Base-by-base conservation (phyloP, 2,113 vertebrate genomes). In the Electrona antarctica region DNA sequence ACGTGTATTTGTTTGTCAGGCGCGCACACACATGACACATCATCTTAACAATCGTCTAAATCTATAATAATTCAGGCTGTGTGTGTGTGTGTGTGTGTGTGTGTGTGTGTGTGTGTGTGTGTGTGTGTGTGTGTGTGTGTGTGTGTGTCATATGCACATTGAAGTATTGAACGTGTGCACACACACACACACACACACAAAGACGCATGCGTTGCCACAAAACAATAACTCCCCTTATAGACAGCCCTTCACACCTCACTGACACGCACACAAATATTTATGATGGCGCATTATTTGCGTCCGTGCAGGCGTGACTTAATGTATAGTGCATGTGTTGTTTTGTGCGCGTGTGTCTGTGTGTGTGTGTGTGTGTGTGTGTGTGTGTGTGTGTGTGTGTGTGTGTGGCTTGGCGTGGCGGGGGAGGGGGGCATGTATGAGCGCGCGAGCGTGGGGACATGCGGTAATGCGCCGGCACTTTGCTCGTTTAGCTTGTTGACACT, bases 401-500 rank as follows among this genome's bases (percentile, higher is more conserved):
- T 33, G 29, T 33, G n/a, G n/a, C n/a, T n/a, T n/a, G 21, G 66
- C n/a, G n/a, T 13, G 33, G 33, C 33, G 3, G 33, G 33, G 33
- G 33, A 6, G 33, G 33, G 33, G 33, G 41, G 57, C 33, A 48
- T 74, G 56, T 79, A 54, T 60, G 60, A 41, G 33, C 33, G 33
- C 5, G 33, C 1, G 33, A 29, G 51, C 21, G 51, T 62, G 56
- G 79, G 71, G 65, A 78, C 81, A 78, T 65, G 88, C 29, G 8
- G 68, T 91, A 92, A 91, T 88, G 87, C 86, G 71, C 81, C 83
- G 87, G 85, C 89, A 79, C 85, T 89, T 41, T 73, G 87, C 82
- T 90, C 90, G 88, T 89, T 91, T 91, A 91, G 89, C 88, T 91
- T 92, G 90, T 91, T 92, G 91, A 92, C 91, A 92, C 86, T 92